phyloP scores from a whole-genome alignment of 2,888 invertebrate species.

The Yponomeuta malinellus region DNA sequence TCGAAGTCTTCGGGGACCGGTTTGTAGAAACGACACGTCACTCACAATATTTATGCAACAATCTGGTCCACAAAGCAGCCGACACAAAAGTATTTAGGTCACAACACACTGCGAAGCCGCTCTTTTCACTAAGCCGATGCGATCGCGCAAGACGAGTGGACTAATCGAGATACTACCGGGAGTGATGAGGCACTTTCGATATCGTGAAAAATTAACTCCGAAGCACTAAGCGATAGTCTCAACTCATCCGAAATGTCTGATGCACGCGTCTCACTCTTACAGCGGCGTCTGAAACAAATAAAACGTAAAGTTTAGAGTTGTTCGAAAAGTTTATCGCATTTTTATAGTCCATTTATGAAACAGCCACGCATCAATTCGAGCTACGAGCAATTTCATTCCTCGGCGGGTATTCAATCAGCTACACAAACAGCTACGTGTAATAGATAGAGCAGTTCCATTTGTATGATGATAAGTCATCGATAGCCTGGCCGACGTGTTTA shows the following conservation, averaged over 20 bases:
- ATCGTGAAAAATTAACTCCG: conserved; percentile 25
- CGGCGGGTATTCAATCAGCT: not conserved
- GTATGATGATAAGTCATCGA: conserved; percentile 12
- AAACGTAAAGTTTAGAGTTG: not conserved
- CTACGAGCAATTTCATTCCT: not conserved
- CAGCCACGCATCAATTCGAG: not conserved
- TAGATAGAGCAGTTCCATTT: conserved; percentile 1
- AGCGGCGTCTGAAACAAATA: conserved; percentile 1
- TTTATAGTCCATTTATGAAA: not conserved
- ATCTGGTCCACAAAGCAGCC: conserved; percentile 23
- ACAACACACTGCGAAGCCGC: conserved; percentile 7
- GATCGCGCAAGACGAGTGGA: conserved; percentile 5
- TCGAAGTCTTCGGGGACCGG: conserved; percentile 39
- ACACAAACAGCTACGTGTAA: not conserved
- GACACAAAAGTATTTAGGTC: conserved; percentile 7
- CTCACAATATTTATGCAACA: conserved; percentile 27
- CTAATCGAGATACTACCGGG: conserved; percentile 25
- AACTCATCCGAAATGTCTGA: not conserved
- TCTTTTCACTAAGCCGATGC: conserved; percentile 7
- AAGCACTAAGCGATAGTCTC: conserved; percentile 22
- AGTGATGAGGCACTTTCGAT: conserved; percentile 37
- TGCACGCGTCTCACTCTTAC: not conserved
- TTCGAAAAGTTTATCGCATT: conserved; percentile 3
- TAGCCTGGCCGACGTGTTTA: not conserved
- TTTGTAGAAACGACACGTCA: conserved; percentile 34